Base-by-base conservation (phyloP, 1,140 invertebrate genomes). In the Calephelis nemesis region DNA sequence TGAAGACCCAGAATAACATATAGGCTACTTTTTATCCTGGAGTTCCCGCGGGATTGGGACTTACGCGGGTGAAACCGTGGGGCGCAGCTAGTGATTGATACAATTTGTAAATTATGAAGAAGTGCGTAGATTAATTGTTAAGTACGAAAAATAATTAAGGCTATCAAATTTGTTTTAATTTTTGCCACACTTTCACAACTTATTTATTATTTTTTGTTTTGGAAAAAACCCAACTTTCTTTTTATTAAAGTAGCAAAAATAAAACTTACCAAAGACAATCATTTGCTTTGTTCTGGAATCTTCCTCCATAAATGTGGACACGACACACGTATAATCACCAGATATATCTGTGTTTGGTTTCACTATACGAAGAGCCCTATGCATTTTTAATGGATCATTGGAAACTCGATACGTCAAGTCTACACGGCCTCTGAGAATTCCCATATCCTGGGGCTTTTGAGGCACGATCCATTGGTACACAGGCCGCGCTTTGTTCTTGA, bases 391-490 rank as follows among this genome's bases (percentile, higher is more conserved):
- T 47, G 91, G 88, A 69, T 95, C 93, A 73, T 84, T 86, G 42
- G 94, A 93, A 13, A 93, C 93, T 50, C 85, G 84, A 87, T 95
- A 95, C 70, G 93, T 92, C 67, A 95, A 84, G 87, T 95, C 94
- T 13, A 96, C 87, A 15, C 93, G 91, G 58, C 94, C 95, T 69
- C 93, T 92, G 40, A 96, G 89, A 15, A 95, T 92, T 47, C 94
- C 94, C 65, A 93, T 83, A 39, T 93, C 94, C 72, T 94, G 93
- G 3, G 95, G 95, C 73, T 93, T 92, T 54, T 92, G 89, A 4
- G 92, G 92, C 12, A 94, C 93, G 62, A 97, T 96, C 96, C 96
- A 97, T 82, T 96, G 96, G 82, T 96, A 97, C 7, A 96, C 93
- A 6, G 94, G 94, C 47, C 93, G 90, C 1, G 93, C 92, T 77